Evolutionary conservation across 1,140 invertebrate genomes (phyloP).

Genomic region (Drosophila nikananu): DNA sequence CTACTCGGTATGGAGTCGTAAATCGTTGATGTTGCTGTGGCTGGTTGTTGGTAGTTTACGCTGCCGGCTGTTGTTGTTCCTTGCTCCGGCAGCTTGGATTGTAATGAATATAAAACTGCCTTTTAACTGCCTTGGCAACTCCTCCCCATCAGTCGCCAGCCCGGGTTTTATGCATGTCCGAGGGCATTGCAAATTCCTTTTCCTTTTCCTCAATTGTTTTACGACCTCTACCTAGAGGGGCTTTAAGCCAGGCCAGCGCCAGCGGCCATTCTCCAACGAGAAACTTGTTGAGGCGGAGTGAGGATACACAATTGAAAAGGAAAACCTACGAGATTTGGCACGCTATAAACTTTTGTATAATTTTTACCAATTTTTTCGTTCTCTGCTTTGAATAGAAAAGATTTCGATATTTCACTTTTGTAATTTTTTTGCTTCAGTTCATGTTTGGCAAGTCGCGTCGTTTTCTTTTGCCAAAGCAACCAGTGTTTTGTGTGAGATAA

Average conservation of each 20-base stretch:
- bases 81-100: constrained; percentile 34
- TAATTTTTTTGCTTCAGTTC: constrained; percentile 70
- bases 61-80: constrained; percentile 35
- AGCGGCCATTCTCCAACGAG: constrained; percentile 21
- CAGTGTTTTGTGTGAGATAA: constrained; percentile 81
- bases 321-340: constrained; percentile 57
- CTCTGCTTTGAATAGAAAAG: constrained; percentile 35
- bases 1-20: constrained; percentile 63
- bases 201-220: constrained; percentile 50
- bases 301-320: constrained; percentile 33
- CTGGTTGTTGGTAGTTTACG: constrained; percentile 56
- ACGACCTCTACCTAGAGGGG: constrained; percentile 18
- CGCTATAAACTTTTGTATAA: constrained; percentile 61
- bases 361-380: constrained; percentile 55
- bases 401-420: constrained; percentile 67
- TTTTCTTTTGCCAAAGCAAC: constrained; percentile 62
- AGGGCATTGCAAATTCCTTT: constrained; percentile 53
- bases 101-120: constrained; percentile 77
- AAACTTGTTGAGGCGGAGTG: constrained; percentile 70
- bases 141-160: not conserved
- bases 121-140: constrained; percentile 65
- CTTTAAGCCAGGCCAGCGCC: constrained; percentile 6
- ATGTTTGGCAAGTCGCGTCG: constrained; percentile 65
- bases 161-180: constrained; percentile 32
- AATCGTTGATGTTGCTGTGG: constrained; percentile 65